These are phyloP conservation scores for Microctenopoma steveboyesi DNA, from an alignment of 2,797 vertebrate genomes.

Conservation along the genomic window DNA sequence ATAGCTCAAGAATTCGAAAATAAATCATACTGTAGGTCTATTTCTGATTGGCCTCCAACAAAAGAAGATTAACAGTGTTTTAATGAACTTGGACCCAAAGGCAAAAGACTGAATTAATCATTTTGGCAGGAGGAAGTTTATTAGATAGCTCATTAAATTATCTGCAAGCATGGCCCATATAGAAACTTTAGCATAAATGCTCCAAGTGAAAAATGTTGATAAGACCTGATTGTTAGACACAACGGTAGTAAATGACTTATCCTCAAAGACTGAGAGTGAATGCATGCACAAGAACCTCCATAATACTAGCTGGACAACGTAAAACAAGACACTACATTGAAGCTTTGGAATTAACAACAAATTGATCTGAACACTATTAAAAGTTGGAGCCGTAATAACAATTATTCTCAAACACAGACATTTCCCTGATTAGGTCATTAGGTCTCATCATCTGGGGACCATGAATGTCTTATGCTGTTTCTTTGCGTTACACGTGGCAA, in stretches of 20 bases:
- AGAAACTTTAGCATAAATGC: conserved; percentile 16
- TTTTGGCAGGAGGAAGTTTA: conserved; percentile 39
- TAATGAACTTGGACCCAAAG: conserved; percentile 50
- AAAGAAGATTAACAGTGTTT: conserved; percentile 36
- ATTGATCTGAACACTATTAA: no score
- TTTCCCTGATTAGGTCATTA: no score
- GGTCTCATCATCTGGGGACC: no score
- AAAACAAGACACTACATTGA: not conserved
- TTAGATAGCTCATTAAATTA: conserved; percentile 11
- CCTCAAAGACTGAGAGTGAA: conserved; percentile 1
- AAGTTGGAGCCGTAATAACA: no score
- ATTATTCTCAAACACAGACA: no score
- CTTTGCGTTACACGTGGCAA: no score
- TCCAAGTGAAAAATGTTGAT: not conserved
- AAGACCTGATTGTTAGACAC: not conserved
- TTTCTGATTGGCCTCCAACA: conserved; percentile 31
- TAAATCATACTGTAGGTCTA: conserved; percentile 27
- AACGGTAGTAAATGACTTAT: not conserved
- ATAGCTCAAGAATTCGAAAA: conserved; percentile 31
- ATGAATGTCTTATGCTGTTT: not conserved
- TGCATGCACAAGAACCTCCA: conserved; percentile 7
- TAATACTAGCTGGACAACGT: no score
- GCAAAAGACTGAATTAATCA: conserved; percentile 46
- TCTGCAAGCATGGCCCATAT: conserved; percentile 8
- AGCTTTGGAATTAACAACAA: no score